Conservation (phyloP, 2,888 invertebrate species). For the Keiferia lycopersicella region DNA sequence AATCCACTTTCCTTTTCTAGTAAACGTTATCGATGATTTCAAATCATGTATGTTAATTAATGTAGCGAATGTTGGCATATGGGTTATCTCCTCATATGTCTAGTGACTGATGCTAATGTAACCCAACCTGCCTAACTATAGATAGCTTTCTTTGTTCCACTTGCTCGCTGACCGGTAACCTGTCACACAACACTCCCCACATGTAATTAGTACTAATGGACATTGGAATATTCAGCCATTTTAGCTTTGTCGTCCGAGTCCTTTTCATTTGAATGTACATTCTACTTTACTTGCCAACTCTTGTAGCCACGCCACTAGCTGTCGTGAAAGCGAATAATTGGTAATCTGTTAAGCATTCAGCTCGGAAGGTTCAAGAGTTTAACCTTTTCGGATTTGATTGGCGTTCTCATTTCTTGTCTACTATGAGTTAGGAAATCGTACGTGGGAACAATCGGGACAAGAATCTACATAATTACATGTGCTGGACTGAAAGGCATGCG, state of each 20-base stretch:
- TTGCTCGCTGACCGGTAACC: slow-evolving; percentile 45
- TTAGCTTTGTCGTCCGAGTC: slow-evolving; percentile 29
- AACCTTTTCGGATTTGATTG: slow-evolving; percentile 8
- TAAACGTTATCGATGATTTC: slow-evolving; percentile 11
- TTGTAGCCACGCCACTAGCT: slow-evolving; percentile 1
- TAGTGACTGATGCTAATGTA: slow-evolving; percentile 37
- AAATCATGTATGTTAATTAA: slow-evolving; percentile 18
- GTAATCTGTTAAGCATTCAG: slow-evolving; percentile 10
- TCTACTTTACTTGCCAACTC: slow-evolving; percentile 5
- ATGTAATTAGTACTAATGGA: slow-evolving; percentile 37
- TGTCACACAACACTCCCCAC: slow-evolving; percentile 40
- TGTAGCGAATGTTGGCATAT: slow-evolving; percentile 16
- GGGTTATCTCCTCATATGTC: slow-evolving; percentile 18
- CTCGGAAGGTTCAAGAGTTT: not conserved
- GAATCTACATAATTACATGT: slow-evolving; percentile 10
- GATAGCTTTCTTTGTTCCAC: slow-evolving; percentile 51
- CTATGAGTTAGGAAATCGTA: not conserved
- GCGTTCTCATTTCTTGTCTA: not conserved
- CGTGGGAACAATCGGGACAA: not conserved
- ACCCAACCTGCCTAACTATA: slow-evolving; percentile 34
- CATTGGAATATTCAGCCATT: slow-evolving; percentile 33
- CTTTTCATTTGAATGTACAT: slow-evolving; percentile 1
- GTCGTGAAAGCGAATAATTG: slow-evolving; percentile 16
- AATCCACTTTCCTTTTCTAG: slow-evolving; percentile 26
- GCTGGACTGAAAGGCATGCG: not conserved